Evolutionary conservation across 2,888 invertebrate species (phyloP).

Genomic region (Amblyjoppa fuscipennis): DNA sequence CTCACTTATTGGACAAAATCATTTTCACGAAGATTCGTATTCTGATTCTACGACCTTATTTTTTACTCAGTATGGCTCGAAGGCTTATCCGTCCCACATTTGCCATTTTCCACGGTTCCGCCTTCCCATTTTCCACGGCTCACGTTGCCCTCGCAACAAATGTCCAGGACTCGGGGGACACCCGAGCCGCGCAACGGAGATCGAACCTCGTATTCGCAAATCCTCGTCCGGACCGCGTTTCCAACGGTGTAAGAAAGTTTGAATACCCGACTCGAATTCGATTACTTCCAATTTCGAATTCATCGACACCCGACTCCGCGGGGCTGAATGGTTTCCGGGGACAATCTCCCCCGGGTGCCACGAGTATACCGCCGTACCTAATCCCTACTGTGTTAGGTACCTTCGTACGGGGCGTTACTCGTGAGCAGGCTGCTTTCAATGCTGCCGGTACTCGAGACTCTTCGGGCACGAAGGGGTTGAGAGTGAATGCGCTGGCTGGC

Average conservation of each 20-base stretch:
- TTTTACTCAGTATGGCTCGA: too few species aligned
- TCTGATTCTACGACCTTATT: too few species aligned
- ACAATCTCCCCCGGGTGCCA: constrained; percentile 8
- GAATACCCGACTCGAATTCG: constrained; percentile 4
- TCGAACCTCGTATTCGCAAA: background rate
- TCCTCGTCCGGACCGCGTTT: background rate
- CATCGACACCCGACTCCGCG: constrained; percentile 12
- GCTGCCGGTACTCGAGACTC: constrained; percentile 50
- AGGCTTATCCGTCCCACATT: too few species aligned
- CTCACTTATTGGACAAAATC: too few species aligned
- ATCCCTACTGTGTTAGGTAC: constrained; percentile 21
- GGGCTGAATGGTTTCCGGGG: constrained; percentile 4
- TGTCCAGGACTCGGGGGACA: background rate
- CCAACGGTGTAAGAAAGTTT: background rate
- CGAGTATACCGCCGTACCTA: background rate
- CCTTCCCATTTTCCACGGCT: background rate
- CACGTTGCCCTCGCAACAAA: too few species aligned
- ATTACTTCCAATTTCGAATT: constrained; percentile 22
- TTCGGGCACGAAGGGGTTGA: constrained; percentile 34
- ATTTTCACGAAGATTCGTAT: too few species aligned
- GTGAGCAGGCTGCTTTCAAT: constrained; percentile 50
- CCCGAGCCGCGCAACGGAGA: background rate
- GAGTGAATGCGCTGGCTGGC: background rate
- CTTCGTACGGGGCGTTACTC: constrained; percentile 32
- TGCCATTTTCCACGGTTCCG: background rate